Evolutionary conservation across 2,797 vertebrate species (phyloP).

Genomic region (Geotrypetes seraphini): DNA sequence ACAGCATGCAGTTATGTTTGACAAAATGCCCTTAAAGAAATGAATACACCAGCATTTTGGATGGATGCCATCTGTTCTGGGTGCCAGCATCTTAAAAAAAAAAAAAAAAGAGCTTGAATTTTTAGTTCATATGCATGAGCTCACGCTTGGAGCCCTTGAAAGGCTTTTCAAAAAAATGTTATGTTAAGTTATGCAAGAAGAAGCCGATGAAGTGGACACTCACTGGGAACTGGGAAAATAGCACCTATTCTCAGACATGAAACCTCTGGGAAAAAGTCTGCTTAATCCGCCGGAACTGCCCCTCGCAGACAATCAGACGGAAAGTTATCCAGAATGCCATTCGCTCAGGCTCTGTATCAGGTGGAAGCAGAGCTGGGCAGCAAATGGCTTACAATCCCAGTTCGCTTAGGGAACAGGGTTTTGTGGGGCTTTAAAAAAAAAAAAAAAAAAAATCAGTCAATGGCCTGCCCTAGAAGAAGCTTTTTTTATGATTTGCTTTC

Average conservation of each 20-base stretch:
- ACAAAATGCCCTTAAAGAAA: slow-evolving; percentile 41
- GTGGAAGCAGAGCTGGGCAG: no score
- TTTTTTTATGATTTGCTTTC: no score
- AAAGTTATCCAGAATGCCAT: background rate
- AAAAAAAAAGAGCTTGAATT: slow-evolving; percentile 1
- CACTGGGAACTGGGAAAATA: background rate
- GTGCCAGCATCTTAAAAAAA: slow-evolving; percentile 6
- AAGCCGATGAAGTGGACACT: background rate
- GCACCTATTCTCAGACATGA: background rate
- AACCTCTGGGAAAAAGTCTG: background rate
- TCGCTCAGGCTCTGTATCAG: background rate
- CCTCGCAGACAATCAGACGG: background rate
- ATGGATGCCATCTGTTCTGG: slow-evolving; percentile 23
- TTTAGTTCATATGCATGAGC: background rate
- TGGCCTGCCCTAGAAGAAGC: no score
- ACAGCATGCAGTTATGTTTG: slow-evolving; percentile 32
- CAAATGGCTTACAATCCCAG: no score
- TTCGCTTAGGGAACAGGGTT: no score
- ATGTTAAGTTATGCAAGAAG: background rate
- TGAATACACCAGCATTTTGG: slow-evolving; percentile 32
- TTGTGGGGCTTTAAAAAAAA: no score
- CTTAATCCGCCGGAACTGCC: background rate
- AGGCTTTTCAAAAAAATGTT: background rate
- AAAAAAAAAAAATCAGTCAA: no score
- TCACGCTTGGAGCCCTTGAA: background rate